phyloP scores from a whole-genome alignment of 2,113 vertebrate species.

The Esox niger region DNA sequence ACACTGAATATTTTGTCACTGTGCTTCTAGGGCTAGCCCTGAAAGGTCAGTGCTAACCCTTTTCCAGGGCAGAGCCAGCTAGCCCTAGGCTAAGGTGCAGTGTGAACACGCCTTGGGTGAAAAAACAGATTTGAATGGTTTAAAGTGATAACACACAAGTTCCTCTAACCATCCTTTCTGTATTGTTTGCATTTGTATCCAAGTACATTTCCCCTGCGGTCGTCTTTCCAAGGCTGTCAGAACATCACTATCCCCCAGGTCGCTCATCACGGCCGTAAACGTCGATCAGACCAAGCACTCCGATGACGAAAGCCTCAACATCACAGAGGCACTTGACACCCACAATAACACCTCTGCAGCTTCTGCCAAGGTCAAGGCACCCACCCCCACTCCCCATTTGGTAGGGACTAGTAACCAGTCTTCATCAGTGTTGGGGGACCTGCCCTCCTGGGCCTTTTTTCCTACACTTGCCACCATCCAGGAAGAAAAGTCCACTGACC shows the following conservation, averaged over 20 bases:
- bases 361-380: neutral
- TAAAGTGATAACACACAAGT: too few relatives aligned
- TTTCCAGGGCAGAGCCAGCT: too few relatives aligned
- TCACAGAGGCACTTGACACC: neutral
- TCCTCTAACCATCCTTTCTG: too few relatives aligned
- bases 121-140: too few relatives aligned
- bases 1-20: too few relatives aligned
- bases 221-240: conserved; percentile 16
- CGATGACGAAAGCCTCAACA: neutral
- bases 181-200: neutral
- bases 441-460: conserved; percentile 31
- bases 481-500: neutral
- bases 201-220: conserved; percentile 68
- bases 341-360: neutral
- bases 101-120: too few relatives aligned
- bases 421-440: neutral
- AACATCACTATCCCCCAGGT: neutral
- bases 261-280: neutral
- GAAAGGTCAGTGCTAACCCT: too few relatives aligned
- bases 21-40: too few relatives aligned
- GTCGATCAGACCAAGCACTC: neutral
- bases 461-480: conserved; percentile 41
- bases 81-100: too few relatives aligned
- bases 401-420: neutral
- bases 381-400: neutral